A percentile compares a stretch with the other conserved stretches of the same genome.
Conservation (phyloP, 2,888 invertebrate genomes). For the Drosophila ezoana region DNA sequence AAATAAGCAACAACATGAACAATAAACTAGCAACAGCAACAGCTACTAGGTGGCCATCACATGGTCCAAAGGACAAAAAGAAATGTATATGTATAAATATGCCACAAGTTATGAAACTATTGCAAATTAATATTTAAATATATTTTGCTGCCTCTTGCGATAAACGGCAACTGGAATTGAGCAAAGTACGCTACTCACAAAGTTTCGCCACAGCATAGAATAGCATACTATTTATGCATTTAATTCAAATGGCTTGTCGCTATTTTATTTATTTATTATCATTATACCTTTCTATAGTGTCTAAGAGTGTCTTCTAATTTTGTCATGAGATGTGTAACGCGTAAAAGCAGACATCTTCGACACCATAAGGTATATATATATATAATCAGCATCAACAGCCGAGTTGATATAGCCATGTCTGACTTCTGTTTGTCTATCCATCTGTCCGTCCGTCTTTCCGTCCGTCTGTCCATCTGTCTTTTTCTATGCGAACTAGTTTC, state of each 20-base stretch:
- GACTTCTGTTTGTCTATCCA: too few relatives aligned
- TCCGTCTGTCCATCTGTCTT: too few relatives aligned
- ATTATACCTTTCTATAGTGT: too few relatives aligned
- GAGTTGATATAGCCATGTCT: too few relatives aligned
- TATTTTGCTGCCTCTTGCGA: conserved; percentile 10
- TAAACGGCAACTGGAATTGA: conserved; percentile 10
- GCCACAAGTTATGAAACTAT: conserved; percentile 23
- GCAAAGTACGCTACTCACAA: conserved; percentile 1
- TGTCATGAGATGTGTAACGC: too few relatives aligned
- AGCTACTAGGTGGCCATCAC: conserved; percentile 10
- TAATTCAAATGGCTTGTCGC: conserved; percentile 13
- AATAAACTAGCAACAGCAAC: conserved; percentile 13
- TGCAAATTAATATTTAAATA: conserved; percentile 45
- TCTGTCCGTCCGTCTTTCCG: too few relatives aligned
- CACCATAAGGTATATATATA: too few relatives aligned
- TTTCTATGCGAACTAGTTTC: too few relatives aligned
- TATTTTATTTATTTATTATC: background rate
- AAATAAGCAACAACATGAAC: conserved; percentile 15
- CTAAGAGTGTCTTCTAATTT: too few relatives aligned
- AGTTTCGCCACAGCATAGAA: conserved; percentile 5
- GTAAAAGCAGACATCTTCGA: too few relatives aligned
- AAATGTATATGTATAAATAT: conserved; percentile 6
- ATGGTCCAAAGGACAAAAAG: conserved; percentile 13
- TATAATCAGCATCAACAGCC: too few relatives aligned
- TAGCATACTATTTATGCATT: conserved; percentile 37